These are phyloP conservation scores for Drosophila sechellia DNA, from an alignment of 1,140 invertebrate species.

Conservation along the genomic window DNA sequence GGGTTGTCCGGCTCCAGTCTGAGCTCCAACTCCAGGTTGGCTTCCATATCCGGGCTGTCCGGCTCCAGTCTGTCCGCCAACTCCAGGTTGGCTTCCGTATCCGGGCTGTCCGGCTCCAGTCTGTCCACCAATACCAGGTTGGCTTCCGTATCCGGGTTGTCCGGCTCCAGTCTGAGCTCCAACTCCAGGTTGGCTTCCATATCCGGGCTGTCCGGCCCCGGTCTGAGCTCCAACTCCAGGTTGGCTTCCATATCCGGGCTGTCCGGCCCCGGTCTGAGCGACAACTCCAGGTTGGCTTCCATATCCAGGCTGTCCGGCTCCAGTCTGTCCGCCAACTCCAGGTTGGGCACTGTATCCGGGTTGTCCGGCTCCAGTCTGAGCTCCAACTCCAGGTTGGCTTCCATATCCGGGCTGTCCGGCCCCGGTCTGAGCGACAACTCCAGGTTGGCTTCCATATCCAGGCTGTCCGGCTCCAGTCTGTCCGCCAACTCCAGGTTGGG, in stretches of 20 bases:
- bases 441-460: not conserved
- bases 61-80: constrained; percentile 6
- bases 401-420: no score
- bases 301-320: no score
- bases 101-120: constrained; percentile 18
- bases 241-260: constrained; percentile 16
- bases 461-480: constrained; percentile 20
- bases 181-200: not conserved
- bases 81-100: constrained; percentile 5
- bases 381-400: no score
- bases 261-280: not conserved
- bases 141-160: constrained; percentile 15
- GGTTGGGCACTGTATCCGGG: no score
- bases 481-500: not conserved
- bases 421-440: no score
- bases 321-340: no score
- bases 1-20: no score
- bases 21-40: no score
- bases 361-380: no score
- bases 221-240: not conserved
- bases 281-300: no score
- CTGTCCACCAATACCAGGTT: constrained; percentile 7
- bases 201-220: constrained; percentile 7
- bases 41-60: constrained; percentile 5
- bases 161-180: constrained; percentile 3